A percentile compares a stretch with the other conserved stretches of the same genome.
Conservation (phyloP, 2,797 vertebrate species). For the Scomberomorus guttatus region DNA sequence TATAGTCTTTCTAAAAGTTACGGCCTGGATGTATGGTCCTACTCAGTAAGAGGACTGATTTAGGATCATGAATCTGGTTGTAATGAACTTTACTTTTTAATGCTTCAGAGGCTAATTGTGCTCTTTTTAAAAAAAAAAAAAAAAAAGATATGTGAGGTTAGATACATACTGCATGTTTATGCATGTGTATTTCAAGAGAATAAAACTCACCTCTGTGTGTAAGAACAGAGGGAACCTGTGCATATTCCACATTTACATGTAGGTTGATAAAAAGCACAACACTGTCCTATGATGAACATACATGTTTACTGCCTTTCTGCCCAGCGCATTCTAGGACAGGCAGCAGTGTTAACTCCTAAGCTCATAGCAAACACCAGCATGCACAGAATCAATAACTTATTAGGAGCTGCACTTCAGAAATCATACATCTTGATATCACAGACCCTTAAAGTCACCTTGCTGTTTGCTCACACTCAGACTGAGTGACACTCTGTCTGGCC, state of each 20-base stretch:
- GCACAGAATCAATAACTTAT: background rate
- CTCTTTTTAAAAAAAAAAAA: too few relatives aligned
- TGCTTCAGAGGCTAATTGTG: too few relatives aligned
- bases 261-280: background rate
- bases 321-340: background rate
- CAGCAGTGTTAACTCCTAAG: background rate
- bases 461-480: background rate
- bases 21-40: too few relatives aligned
- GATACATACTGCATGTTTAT: too few relatives aligned
- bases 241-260: background rate
- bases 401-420: background rate
- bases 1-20: too few relatives aligned
- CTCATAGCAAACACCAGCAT: background rate
- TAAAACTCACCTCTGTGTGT: background rate
- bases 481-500: slow-evolving; percentile 22
- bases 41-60: too few relatives aligned
- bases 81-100: too few relatives aligned
- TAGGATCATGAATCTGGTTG: too few relatives aligned
- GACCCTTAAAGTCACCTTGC: slow-evolving; percentile 2
- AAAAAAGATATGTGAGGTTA: too few relatives aligned
- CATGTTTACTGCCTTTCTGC: background rate
- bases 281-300: background rate
- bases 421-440: slow-evolving; percentile 67
- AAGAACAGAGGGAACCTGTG: background rate
- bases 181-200: too few relatives aligned